phyloP scores from a whole-genome alignment of 2,888 invertebrate genomes.

The Trisateles emortualis region DNA sequence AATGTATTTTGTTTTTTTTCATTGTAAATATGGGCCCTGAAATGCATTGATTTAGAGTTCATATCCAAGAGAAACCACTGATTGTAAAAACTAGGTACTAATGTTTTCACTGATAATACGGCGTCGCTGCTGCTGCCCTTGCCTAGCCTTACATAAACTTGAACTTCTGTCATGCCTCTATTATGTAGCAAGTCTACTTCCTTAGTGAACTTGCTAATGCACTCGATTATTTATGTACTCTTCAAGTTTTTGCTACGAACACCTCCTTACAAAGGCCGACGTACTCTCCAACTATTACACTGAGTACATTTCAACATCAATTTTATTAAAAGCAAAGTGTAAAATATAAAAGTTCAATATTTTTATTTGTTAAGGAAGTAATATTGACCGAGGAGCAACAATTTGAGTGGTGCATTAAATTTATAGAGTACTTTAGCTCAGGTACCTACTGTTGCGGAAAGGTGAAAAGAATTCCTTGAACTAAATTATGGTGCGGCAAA shows the following conservation, averaged over 20 bases:
- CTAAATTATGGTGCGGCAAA: constrained; percentile 22
- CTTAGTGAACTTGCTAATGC: constrained; percentile 13
- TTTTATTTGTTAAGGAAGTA: constrained; percentile 14
- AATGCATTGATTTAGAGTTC: no score
- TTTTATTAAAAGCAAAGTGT: constrained; percentile 17
- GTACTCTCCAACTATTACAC: neutral
- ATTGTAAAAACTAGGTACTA: no score
- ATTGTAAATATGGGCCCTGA: no score
- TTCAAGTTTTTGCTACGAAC: constrained; percentile 1
- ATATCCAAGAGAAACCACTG: no score
- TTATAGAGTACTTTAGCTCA: constrained; percentile 28
- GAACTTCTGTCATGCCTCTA: neutral
- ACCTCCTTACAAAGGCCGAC: neutral
- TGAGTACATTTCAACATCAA: constrained; percentile 17
- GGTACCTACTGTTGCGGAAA: constrained; percentile 31
- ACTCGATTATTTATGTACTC: constrained; percentile 21
- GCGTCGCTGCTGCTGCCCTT: neutral
- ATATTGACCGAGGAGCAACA: constrained; percentile 33
- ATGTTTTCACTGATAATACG: neutral
- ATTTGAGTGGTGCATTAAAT: constrained; percentile 37
- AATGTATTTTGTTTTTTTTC: no score
- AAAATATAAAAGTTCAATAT: constrained; percentile 15
- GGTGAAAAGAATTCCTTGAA: constrained; percentile 31
- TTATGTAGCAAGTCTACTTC: constrained; percentile 9
- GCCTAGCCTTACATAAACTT: neutral